Evolutionary conservation across 2,888 invertebrate species (phyloP).

Genomic region (Epicampocera succincta): DNA sequence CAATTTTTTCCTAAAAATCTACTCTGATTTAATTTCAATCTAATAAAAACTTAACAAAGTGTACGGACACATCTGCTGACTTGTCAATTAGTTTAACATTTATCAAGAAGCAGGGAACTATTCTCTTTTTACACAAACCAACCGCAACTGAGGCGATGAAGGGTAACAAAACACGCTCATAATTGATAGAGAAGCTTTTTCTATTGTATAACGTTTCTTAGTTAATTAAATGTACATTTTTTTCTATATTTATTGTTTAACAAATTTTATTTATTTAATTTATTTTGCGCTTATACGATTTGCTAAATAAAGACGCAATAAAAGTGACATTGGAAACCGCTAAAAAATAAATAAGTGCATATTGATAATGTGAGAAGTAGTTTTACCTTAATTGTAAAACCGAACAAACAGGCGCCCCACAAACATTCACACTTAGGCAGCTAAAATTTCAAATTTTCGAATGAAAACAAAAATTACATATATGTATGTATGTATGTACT

Average conservation of each 20-base stretch:
- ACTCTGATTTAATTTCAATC: too few species aligned
- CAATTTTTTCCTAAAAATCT: too few species aligned
- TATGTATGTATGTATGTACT: too few species aligned
- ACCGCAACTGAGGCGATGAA: not conserved
- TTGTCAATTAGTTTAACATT: conserved; percentile 36
- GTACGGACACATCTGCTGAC: conserved; percentile 13
- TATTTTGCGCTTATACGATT: conserved; percentile 58
- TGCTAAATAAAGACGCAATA: conserved; percentile 62
- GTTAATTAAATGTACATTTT: conserved; percentile 37
- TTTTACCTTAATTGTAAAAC: conserved; percentile 32
- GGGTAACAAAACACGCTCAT: conserved; percentile 3
- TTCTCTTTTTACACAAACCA: not conserved
- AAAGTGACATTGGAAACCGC: conserved; percentile 58
- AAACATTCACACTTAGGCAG: not conserved
- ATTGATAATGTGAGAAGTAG: conserved; percentile 26
- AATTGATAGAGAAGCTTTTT: conserved; percentile 22
- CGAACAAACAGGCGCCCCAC: conserved; percentile 19
- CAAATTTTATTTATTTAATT: conserved; percentile 25
- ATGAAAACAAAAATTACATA: conserved; percentile 2
- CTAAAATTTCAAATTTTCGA: conserved; percentile 19
- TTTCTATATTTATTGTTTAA: conserved; percentile 34
- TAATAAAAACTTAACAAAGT: too few species aligned
- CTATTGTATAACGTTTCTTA: conserved; percentile 42
- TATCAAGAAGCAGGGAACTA: conserved; percentile 6
- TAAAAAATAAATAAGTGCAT: not conserved